Conservation (phyloP, 2,113 vertebrate species). For the Cacatua alba region DNA sequence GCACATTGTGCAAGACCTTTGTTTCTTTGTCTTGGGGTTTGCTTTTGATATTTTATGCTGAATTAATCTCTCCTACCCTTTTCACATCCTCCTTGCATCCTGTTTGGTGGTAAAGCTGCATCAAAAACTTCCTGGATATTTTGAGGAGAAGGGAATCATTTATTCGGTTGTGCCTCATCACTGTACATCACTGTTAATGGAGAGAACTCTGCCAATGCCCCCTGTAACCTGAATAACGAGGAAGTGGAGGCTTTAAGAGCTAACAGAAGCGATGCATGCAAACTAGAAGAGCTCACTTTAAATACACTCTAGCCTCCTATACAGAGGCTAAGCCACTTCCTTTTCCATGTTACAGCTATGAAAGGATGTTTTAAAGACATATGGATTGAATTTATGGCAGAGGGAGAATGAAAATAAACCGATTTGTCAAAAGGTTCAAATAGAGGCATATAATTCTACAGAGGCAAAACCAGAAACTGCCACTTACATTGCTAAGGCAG, state of each 20-base stretch:
- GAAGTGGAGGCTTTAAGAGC: slow-evolving; percentile 34
- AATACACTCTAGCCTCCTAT: not conserved
- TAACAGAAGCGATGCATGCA: not conserved
- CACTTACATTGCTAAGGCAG: slow-evolving; percentile 13
- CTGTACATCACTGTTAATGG: slow-evolving; percentile 27
- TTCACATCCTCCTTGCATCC: slow-evolving; percentile 25
- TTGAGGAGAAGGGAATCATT: slow-evolving; percentile 30
- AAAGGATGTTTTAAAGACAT: slow-evolving; percentile 64
- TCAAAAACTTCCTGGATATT: slow-evolving; percentile 62
- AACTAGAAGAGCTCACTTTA: not conserved
- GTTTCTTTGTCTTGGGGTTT: slow-evolving; percentile 23
- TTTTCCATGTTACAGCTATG: slow-evolving; percentile 36
- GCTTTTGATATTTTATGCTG: not conserved
- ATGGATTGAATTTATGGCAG: slow-evolving; percentile 67
- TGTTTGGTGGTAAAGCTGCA: not conserved
- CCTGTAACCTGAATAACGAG: slow-evolving; percentile 55
- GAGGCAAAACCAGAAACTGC: slow-evolving; percentile 54
- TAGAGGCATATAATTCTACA: slow-evolving; percentile 43
- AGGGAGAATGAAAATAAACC: slow-evolving; percentile 57
- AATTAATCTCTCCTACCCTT: not conserved
- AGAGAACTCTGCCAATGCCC: slow-evolving; percentile 39
- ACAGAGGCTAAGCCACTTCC: not conserved
- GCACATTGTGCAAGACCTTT: not conserved
- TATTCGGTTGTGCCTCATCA: slow-evolving; percentile 13
- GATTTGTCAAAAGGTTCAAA: slow-evolving; percentile 72